Evolutionary conservation across 2,797 vertebrate genomes (phyloP).

Genomic region (Pseudotriccus pelzelni): DNA sequence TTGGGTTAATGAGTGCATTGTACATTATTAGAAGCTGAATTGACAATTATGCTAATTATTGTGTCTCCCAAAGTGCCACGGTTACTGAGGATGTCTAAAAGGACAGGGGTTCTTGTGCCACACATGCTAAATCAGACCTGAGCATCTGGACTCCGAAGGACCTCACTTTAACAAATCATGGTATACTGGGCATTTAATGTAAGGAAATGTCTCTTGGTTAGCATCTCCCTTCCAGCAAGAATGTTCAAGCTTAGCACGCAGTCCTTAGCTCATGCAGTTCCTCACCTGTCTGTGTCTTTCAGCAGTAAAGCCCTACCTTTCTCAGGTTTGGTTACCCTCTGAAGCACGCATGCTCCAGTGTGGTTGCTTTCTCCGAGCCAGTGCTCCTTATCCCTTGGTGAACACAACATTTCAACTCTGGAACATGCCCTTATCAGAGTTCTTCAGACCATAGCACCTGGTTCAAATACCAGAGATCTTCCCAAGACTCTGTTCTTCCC

Average conservation of each 20-base stretch:
- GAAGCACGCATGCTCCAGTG: background rate
- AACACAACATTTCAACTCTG: background rate
- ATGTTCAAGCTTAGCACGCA: background rate
- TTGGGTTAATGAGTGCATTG: conserved; percentile 54
- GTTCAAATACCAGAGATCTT: background rate
- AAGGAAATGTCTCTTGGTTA: background rate
- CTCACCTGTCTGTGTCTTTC: background rate
- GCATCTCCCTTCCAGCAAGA: background rate
- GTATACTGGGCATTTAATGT: background rate
- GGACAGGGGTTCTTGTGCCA: background rate
- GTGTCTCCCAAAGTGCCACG: background rate
- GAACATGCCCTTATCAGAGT: accelerated
- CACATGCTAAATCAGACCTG: background rate
- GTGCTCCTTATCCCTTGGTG: background rate
- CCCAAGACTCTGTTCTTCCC: background rate
- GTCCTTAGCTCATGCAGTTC: background rate
- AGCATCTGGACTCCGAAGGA: background rate
- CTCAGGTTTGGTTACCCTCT: background rate
- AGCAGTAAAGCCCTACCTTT: background rate
- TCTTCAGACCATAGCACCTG: background rate
- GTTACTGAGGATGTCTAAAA: conserved; percentile 4
- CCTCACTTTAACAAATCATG: background rate
- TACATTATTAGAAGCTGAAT: conserved; percentile 44
- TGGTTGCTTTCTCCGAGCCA: background rate
- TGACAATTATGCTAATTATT: conserved; percentile 48